These are phyloP conservation scores for Eubucco bourcierii DNA, from an alignment of 2,113 vertebrate species.

Conservation along the genomic window DNA sequence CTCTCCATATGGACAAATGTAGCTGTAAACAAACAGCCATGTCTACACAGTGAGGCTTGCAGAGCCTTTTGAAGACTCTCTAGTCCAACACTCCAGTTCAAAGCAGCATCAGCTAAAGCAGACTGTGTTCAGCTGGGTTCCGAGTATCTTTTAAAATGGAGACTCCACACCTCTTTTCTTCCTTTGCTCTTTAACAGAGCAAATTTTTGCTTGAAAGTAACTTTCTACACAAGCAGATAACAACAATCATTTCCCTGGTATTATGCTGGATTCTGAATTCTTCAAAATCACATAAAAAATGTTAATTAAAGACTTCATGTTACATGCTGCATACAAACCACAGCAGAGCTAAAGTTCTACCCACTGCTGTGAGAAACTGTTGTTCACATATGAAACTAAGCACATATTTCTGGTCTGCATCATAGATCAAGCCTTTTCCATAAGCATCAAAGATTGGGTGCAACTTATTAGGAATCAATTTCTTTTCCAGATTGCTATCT, in stretches of 20 bases:
- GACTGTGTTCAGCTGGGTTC: neutral
- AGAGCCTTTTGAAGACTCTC: neutral
- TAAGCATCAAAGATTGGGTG: neutral
- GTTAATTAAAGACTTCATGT: neutral
- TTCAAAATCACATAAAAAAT: neutral
- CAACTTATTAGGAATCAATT: conserved; percentile 25
- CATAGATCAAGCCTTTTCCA: neutral
- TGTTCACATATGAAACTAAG: neutral
- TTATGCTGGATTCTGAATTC: neutral
- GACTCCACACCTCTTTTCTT: neutral
- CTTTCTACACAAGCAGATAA: neutral
- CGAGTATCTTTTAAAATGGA: neutral
- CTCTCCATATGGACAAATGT: neutral
- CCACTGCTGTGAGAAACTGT: neutral
- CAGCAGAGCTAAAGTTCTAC: neutral
- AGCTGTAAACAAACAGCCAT: neutral
- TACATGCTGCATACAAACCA: neutral
- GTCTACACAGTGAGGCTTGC: neutral
- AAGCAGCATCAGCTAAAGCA: neutral
- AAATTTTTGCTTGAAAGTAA: neutral
- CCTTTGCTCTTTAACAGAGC: neutral
- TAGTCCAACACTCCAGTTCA: neutral
- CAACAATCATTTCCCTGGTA: neutral
- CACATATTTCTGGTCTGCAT: neutral
- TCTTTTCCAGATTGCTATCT: conserved; percentile 33